Conservation (phyloP, 2,113 vertebrate genomes). For the Pogona vitticeps region DNA sequence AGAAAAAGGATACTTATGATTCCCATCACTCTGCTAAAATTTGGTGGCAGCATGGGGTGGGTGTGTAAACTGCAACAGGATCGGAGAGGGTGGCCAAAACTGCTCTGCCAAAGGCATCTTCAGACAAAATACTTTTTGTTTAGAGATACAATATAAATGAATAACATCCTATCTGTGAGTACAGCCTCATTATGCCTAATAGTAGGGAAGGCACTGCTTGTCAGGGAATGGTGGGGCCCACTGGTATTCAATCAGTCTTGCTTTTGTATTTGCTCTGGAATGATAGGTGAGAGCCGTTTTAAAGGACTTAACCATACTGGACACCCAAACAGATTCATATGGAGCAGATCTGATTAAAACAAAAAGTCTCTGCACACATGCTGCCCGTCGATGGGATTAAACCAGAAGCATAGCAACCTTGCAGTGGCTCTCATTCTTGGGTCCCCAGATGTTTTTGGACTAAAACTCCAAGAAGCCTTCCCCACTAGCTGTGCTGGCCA, state of each 20-base stretch:
- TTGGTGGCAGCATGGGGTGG: too few species aligned
- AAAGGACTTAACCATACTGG: not conserved
- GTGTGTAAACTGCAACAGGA: too few species aligned
- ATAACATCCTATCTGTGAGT: not conserved
- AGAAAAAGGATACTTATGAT: too few species aligned
- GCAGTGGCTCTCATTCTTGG: too few species aligned
- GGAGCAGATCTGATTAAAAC: not conserved
- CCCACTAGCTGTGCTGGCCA: too few species aligned
- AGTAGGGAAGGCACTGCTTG: not conserved
- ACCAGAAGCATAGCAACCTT: not conserved
- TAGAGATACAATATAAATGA: not conserved
- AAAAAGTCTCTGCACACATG: not conserved
- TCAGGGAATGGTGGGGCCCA: not conserved
- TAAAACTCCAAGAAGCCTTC: too few species aligned
- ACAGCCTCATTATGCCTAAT: not conserved
- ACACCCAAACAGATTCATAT: not conserved
- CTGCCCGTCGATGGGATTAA: not conserved
- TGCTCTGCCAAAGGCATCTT: not conserved
- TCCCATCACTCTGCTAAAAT: too few species aligned
- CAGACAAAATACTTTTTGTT: not conserved
- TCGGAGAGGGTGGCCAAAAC: too few species aligned
- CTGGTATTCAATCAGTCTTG: not conserved
- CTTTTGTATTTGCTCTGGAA: not conserved
- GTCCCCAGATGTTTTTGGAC: too few species aligned
- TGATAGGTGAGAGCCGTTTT: not conserved